Base-by-base conservation (phyloP, 37 sponge, comb jelly and placozoan species). In the Geodia barretti region DNA sequence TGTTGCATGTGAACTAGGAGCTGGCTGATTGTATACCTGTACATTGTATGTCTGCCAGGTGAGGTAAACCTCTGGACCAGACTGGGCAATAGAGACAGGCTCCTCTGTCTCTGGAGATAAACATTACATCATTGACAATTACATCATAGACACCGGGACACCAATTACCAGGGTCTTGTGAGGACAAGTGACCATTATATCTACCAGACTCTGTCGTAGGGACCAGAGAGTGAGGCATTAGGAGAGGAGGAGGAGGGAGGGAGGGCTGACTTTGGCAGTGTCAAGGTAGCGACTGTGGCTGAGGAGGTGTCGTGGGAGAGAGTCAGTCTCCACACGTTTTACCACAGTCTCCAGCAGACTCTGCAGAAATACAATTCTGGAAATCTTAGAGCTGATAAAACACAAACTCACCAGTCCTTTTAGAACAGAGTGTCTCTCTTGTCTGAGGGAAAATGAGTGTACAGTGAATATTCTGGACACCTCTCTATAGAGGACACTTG, bases 401-500 rank as follows among this genome's bases (percentile, higher is more conserved):
- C 20, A 19, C 41, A 8, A 23, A 35, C 84, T 76, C 17, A 85
- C 79, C 73, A 85, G 39, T 28, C 86, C 86, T 78, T 85, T 85
- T 61, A 61, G 4, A 9, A 38, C 7, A 35, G 70, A 21, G 34
- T 31, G 34, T 9, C 28, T 64, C 9, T 76, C 54, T 24, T 32
- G 41, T n/a, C 74, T 63, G 36, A 0, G 65, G 47, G 26, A 39
- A 42, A 35, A 29, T 33, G 1, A 34, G 1, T 69, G 23, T 25
- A 8, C 8, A 69, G 33, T 29, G 19, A 11, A 19, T 21, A 58
- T 21, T 58, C 11, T 19, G 19, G 19, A 58, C 60, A 58, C 60
- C 19, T 58, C 11, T 58, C 11, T 11, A 58, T 11, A 58, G 60
- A 21, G 11, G 60, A 19, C 11, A 58, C 60, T 58, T 58, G 17